phyloP scores from a whole-genome alignment of 2,113 vertebrate species.

The Proterorhinus semilunaris region DNA sequence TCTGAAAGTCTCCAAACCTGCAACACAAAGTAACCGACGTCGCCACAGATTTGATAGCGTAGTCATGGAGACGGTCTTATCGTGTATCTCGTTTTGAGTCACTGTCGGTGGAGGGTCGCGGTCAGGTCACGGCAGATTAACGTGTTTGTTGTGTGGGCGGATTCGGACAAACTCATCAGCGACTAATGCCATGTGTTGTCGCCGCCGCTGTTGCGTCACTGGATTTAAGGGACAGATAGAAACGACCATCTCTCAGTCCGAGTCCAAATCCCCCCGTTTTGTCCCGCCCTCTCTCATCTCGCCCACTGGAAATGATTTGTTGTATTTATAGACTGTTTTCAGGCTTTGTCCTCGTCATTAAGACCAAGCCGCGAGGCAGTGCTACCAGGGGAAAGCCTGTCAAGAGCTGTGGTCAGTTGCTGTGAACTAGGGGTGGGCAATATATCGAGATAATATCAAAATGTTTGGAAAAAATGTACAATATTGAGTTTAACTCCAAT shows the following conservation, averaged over 20 bases:
- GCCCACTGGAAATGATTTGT: constrained; percentile 14
- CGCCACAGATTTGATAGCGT: too few species aligned
- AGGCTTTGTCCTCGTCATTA: too few species aligned
- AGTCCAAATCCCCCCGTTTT: constrained; percentile 52
- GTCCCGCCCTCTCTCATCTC: constrained; percentile 24
- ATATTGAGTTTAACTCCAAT: too few species aligned
- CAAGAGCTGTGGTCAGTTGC: too few species aligned
- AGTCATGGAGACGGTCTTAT: too few species aligned
- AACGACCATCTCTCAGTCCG: constrained; percentile 43
- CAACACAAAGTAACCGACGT: too few species aligned
- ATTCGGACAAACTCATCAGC: constrained; percentile 28
- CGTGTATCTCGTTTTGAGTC: background rate
- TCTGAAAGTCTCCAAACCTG: too few species aligned
- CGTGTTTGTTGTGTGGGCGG: constrained; percentile 29
- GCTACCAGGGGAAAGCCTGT: too few species aligned
- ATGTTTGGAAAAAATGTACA: too few species aligned
- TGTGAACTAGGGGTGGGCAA: too few species aligned
- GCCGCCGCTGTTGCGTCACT: constrained; percentile 55
- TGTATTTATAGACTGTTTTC: constrained; percentile 11
- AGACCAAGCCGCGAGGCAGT: too few species aligned
- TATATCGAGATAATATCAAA: too few species aligned
- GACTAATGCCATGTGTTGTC: constrained; percentile 45
- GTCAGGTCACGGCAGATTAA: constrained; percentile 27
- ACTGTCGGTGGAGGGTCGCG: background rate
- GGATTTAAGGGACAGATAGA: constrained; percentile 55